Conservation (phyloP, 1,140 invertebrate species). For the Acyrthosiphon pisum region DNA sequence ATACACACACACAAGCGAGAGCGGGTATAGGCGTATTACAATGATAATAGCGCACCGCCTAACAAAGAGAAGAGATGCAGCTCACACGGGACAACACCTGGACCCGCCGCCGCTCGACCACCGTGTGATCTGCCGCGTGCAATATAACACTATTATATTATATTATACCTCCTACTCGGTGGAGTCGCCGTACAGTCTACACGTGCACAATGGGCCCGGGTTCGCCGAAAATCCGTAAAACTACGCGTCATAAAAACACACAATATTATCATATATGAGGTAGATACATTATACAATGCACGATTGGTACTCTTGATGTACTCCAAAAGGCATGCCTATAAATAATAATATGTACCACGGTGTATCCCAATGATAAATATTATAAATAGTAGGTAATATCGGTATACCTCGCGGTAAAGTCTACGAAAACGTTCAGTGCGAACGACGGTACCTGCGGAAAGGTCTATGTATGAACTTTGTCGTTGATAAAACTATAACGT, state of each 20-base stretch:
- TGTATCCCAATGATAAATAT: background rate
- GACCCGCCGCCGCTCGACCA: background rate
- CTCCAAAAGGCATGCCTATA: background rate
- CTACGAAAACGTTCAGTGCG: background rate
- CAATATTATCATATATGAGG: background rate
- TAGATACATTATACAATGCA: background rate
- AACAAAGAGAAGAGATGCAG: conserved; percentile 22
- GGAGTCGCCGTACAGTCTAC: conserved; percentile 45
- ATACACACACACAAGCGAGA: too few species aligned
- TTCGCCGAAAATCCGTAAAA: background rate
- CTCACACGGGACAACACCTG: conserved; percentile 15
- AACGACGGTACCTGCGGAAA: background rate
- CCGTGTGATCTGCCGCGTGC: background rate
- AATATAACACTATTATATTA: conserved; percentile 15
- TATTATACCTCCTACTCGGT: background rate
- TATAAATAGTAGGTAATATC: background rate
- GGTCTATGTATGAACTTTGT: background rate
- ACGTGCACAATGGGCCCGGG: conserved; percentile 3
- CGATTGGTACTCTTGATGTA: background rate
- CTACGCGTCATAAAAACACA: background rate
- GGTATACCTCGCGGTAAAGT: background rate
- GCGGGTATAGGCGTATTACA: background rate
- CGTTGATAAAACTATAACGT: background rate
- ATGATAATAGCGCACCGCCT: background rate
- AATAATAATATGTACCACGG: background rate